Percentiles rank a stretch among this genome's conserved stretches.
Evolutionary conservation across 2,888 invertebrate genomes (phyloP).

Genomic region (Helleia helle): DNA sequence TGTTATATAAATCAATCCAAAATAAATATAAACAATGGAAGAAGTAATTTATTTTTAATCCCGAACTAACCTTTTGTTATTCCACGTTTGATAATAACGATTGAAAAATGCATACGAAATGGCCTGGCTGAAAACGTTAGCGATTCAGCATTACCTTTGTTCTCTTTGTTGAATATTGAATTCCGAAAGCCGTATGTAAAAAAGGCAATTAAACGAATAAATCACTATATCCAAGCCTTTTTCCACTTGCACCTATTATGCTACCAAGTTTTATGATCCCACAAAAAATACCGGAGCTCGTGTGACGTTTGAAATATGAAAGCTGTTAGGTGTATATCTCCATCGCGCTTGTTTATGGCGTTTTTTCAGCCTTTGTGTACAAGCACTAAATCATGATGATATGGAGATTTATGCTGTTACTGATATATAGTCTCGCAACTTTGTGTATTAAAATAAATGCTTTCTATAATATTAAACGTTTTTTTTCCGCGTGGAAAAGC

Average conservation of each 20-base stretch:
- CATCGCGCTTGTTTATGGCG: constrained; percentile 51
- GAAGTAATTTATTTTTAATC: constrained; percentile 6
- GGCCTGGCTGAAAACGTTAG: constrained; percentile 22
- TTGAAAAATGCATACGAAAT: constrained; percentile 8
- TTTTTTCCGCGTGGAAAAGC: constrained; percentile 5
- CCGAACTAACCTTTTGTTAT: constrained; percentile 6
- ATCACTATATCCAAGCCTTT: constrained; percentile 52
- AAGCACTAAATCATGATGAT: constrained; percentile 48
- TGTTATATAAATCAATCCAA: no score
- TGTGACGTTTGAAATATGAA: constrained; percentile 65
- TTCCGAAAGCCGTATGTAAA: constrained; percentile 44
- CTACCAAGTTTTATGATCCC: constrained; percentile 39
- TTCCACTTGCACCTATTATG: constrained; percentile 38
- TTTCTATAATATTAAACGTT: not conserved
- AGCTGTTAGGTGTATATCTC: constrained; percentile 63
- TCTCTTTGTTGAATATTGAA: constrained; percentile 62
- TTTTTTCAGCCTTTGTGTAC: constrained; percentile 44
- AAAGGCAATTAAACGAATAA: constrained; percentile 64
- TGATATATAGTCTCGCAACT: constrained; percentile 43
- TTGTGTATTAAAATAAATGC: constrained; percentile 21
- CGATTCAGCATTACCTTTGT: constrained; percentile 35
- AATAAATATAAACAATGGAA: constrained; percentile 1
- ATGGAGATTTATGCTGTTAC: constrained; percentile 30
- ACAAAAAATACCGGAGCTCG: constrained; percentile 23
- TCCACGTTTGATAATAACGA: constrained; percentile 13